A percentile compares a stretch with the other conserved stretches of the same genome.
Evolutionary conservation across 2,113 vertebrate genomes (phyloP).

Genomic region (Mobula birostris): DNA sequence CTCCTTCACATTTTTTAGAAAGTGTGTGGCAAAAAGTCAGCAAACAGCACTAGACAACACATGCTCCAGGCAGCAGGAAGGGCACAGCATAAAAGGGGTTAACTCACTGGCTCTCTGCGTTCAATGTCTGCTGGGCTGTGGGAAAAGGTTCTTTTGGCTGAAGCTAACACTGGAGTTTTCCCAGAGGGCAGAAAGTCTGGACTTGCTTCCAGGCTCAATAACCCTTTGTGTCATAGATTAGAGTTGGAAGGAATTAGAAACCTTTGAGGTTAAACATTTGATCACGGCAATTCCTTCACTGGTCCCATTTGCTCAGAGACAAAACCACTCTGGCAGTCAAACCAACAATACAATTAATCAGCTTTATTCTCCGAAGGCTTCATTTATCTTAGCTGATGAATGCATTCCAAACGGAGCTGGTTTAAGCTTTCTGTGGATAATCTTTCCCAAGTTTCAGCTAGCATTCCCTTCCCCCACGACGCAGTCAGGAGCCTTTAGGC

Average conservation of each 20-base stretch:
- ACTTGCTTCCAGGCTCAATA: not conserved
- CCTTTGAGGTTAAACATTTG: not conserved
- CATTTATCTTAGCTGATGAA: not conserved
- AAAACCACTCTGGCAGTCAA: not conserved
- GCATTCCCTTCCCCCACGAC: not conserved
- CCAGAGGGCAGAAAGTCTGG: conserved; percentile 17
- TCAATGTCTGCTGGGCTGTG: not conserved
- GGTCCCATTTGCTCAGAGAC: not conserved
- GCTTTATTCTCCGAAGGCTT: not conserved
- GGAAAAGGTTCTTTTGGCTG: conserved; percentile 28
- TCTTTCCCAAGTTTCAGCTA: not conserved
- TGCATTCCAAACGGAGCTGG: not conserved
- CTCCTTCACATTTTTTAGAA: not conserved
- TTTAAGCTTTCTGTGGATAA: not conserved
- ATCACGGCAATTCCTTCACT: not conserved
- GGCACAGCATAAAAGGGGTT: not conserved
- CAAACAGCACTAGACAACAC: not conserved
- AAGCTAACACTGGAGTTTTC: not conserved
- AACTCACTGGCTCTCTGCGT: conserved; percentile 2
- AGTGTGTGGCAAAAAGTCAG: not conserved
- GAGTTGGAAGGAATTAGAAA: not conserved
- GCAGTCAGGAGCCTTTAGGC: not conserved
- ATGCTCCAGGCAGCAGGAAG: not conserved
- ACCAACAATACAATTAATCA: not conserved
- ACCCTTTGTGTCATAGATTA: not conserved